Evolutionary conservation across 2,113 vertebrate genomes (phyloP).

Genomic region (Coreoperca whiteheadi): DNA sequence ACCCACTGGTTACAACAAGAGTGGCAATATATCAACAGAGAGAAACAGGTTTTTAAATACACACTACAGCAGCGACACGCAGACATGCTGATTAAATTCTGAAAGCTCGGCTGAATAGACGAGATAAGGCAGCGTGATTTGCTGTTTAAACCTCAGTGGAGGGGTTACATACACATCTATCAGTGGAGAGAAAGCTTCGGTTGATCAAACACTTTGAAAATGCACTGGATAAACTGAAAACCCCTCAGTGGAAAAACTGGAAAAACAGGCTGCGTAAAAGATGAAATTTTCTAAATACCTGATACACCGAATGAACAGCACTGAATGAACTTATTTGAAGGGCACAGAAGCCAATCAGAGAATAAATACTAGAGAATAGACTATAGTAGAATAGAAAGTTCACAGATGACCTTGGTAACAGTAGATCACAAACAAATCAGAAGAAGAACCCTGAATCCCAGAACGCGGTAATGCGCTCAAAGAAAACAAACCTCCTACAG

Average conservation of each 20-base stretch:
- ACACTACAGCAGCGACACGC: slow-evolving; percentile 47
- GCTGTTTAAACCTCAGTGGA: slow-evolving; percentile 62
- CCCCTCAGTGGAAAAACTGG: neutral
- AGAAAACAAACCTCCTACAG: neutral
- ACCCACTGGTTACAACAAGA: slow-evolving; percentile 4
- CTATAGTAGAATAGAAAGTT: neutral
- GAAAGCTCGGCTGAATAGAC: slow-evolving; percentile 62
- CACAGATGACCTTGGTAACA: neutral
- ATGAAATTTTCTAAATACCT: slow-evolving; percentile 57
- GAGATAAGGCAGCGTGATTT: slow-evolving; percentile 65
- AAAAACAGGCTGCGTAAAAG: slow-evolving; percentile 24
- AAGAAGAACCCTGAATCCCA: neutral
- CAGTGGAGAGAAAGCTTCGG: slow-evolving; percentile 32
- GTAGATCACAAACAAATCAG: neutral
- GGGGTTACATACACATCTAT: slow-evolving; percentile 30
- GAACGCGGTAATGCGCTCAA: neutral
- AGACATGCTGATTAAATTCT: slow-evolving; percentile 63
- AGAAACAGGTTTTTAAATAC: slow-evolving; percentile 55
- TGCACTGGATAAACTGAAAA: slow-evolving; percentile 27
- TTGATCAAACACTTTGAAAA: slow-evolving; percentile 57
- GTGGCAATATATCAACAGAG: slow-evolving; percentile 35
- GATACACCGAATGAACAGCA: slow-evolving; percentile 13
- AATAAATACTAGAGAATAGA: slow-evolving; percentile 16
- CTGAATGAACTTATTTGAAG: neutral
- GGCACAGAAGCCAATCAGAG: neutral